Conservation (phyloP, 2,113 vertebrate species). For the Albula glossodonta region DNA sequence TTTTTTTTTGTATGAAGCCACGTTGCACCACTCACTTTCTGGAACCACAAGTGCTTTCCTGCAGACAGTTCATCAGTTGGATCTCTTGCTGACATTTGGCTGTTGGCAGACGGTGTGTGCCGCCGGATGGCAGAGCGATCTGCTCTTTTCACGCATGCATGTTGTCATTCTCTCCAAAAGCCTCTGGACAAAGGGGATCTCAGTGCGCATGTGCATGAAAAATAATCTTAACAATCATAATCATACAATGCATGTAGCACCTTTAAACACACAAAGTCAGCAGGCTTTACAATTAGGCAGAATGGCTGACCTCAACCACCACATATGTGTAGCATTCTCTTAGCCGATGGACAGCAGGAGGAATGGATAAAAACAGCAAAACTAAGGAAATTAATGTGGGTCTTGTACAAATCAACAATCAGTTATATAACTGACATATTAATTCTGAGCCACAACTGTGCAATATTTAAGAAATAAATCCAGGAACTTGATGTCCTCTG, state of each 20-base stretch:
- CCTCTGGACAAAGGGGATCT: background rate
- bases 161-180: background rate
- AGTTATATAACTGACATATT: too few relatives aligned
- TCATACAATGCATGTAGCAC: background rate
- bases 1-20: background rate
- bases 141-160: background rate
- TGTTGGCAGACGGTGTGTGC: background rate
- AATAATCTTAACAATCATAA: background rate
- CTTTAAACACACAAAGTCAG: background rate
- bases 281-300: background rate
- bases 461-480: too few relatives aligned
- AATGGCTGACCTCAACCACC: background rate
- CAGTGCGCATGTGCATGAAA: background rate
- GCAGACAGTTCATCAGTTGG: background rate
- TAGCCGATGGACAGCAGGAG: background rate
- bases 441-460: too few relatives aligned
- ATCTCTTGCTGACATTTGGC: background rate
- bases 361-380: too few relatives aligned
- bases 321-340: background rate
- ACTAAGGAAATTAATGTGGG: too few relatives aligned
- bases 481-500: too few relatives aligned
- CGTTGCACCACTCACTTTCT: constrained; percentile 1
- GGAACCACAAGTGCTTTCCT: background rate
- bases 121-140: background rate
- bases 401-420: too few relatives aligned